Evolutionary conservation across 2,888 invertebrate genomes (phyloP).

Genomic region (Drosophila greeni): DNA sequence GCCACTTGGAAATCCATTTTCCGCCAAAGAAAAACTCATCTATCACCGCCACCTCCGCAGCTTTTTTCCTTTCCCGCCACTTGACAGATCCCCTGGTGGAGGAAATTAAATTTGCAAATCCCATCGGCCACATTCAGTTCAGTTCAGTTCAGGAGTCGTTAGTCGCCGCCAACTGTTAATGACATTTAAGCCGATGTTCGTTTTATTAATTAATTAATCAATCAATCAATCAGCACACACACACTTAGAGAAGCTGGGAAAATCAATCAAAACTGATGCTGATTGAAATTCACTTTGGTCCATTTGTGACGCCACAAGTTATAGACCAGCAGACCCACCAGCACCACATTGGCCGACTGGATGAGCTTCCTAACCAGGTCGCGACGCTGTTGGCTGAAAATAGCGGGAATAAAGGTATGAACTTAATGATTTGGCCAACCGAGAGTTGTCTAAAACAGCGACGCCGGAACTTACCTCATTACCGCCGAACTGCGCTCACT

Average conservation of each 20-base stretch:
- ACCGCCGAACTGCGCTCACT: constrained; percentile 22
- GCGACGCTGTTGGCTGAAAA: constrained; percentile 70
- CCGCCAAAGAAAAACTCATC: constrained; percentile 15
- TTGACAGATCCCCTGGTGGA: constrained; percentile 18
- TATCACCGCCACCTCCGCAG: constrained; percentile 18
- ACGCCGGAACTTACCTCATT: constrained; percentile 49
- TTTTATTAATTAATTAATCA: constrained; percentile 61
- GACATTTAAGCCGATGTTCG: constrained; percentile 48
- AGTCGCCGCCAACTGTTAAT: constrained; percentile 47
- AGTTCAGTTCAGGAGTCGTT: constrained; percentile 35
- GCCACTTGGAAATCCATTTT: constrained; percentile 19
- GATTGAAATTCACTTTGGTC: constrained; percentile 76
- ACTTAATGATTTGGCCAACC: background rate
- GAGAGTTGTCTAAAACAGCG: constrained; percentile 7
- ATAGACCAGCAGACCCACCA: constrained; percentile 75
- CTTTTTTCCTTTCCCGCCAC: constrained; percentile 7
- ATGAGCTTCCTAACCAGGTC: constrained; percentile 70
- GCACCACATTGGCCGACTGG: constrained; percentile 74
- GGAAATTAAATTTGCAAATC: constrained; percentile 56
- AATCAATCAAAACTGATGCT: constrained; percentile 54
- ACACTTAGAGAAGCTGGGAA: constrained; percentile 5
- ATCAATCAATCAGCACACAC: constrained; percentile 54
- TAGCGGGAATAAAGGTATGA: background rate
- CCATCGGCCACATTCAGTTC: constrained; percentile 34
- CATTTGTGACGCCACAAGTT: constrained; percentile 78